Base-by-base conservation (phyloP, 1,140 invertebrate species). In the Diachasma alloeum region DNA sequence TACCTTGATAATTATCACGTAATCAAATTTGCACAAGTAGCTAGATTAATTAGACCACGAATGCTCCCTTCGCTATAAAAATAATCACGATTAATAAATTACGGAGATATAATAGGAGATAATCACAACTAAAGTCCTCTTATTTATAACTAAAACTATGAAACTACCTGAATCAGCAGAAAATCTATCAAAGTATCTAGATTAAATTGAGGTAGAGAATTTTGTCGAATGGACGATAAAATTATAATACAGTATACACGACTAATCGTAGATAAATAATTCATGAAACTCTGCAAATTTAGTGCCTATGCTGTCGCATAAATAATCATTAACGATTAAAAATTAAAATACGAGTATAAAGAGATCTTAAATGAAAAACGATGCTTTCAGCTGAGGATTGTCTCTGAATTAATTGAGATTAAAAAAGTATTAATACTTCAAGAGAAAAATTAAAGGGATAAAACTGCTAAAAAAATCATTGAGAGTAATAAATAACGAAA, bases 301-400 rank as follows among this genome's bases (percentile, higher is more conserved):
- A 76, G 74, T 76, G 74, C 72, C 67, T 74, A 78, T 53, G 67
- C 76, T 74, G 36, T 74, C 68, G 67, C 73, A 46, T 39, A 66
- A 42, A 59, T 70, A 72, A 46, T 36, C 31, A 59, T 53, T 46
- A 11, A 66, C 17, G n/a, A 74, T 31, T 22, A 70, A 72, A 26
- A 19, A 78, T 31, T 63, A 24, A 74, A 74, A 19, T 73, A 73
- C 31, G 17, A 31, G 36, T 39, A 31, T 42, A 74, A 59, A 59
- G 69, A 42, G 3, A 44, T 71, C n/a, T 36, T 53, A 53, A 42
- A 42, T 39, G 24, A 48, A 63, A 3, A 19, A 69, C 19, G 22
- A n/a, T 66, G 9, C 72, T 74, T 36, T 13, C 9, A 42, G 72
- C 36, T 48, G 46, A 24, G 5, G 19, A 71, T 1, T 72, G 1